phyloP scores from a whole-genome alignment of 2,797 vertebrate species.

The Cirrhinus molitorella region DNA sequence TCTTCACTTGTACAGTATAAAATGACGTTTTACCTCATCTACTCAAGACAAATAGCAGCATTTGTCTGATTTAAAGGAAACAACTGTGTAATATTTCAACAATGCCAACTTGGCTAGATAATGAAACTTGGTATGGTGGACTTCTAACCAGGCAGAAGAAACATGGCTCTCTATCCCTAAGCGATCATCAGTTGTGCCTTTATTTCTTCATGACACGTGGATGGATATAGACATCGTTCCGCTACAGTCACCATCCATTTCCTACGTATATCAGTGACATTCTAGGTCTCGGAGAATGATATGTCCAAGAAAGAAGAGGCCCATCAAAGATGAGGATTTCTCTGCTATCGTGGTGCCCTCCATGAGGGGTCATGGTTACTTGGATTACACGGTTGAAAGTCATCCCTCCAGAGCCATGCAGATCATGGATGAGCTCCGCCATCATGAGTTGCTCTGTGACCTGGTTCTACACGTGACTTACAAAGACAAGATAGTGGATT shows the following conservation, averaged over 20 bases:
- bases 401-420: slow-evolving; percentile 76
- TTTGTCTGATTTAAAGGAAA: slow-evolving; percentile 19
- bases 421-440: slow-evolving; percentile 83
- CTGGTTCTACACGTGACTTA: slow-evolving; percentile 79
- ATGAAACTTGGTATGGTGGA: slow-evolving; percentile 40
- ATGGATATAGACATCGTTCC: slow-evolving; percentile 55
- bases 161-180: slow-evolving; percentile 49
- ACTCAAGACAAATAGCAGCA: neutral
- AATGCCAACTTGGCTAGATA: slow-evolving; percentile 47
- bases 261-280: neutral
- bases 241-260: slow-evolving; percentile 1
- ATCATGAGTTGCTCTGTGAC: slow-evolving; percentile 81
- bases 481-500: slow-evolving; percentile 78
- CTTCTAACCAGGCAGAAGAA: slow-evolving; percentile 50
- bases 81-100: slow-evolving; percentile 20
- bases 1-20: neutral
- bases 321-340: slow-evolving; percentile 73
- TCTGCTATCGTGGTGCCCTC: slow-evolving; percentile 82
- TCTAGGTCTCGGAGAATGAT: slow-evolving; percentile 73
- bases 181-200: slow-evolving; percentile 47
- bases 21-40: neutral
- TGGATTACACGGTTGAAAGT: slow-evolving; percentile 83
- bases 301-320: slow-evolving; percentile 79
- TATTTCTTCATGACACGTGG: slow-evolving; percentile 59
- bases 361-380: slow-evolving; percentile 80